Conservation (phyloP, 2,888 invertebrate species). For the Pilophorus perplexus region DNA sequence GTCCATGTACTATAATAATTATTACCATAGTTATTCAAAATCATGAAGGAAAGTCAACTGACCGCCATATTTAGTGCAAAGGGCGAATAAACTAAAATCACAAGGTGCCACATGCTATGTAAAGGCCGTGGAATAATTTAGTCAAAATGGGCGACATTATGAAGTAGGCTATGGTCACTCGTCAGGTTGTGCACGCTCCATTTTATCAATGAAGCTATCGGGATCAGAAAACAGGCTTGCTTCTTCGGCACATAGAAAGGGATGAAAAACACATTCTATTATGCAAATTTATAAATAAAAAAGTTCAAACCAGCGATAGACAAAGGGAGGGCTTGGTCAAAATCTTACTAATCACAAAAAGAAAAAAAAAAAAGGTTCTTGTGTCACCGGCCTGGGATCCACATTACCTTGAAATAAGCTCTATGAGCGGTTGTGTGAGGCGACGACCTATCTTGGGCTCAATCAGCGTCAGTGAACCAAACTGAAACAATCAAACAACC, state of each 20-base stretch:
- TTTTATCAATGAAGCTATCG: slow-evolving; percentile 17
- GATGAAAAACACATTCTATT: slow-evolving; percentile 18
- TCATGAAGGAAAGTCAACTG: no score
- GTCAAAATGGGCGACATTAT: no score
- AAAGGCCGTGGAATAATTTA: no score
- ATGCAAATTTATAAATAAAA: no score
- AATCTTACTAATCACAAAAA: background rate
- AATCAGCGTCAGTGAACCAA: slow-evolving; percentile 81
- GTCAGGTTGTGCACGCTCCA: slow-evolving; percentile 22
- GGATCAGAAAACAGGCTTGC: background rate
- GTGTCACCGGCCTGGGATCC: slow-evolving; percentile 1
- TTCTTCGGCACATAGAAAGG: background rate
- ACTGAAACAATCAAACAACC: slow-evolving; percentile 58
- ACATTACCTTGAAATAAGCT: slow-evolving; percentile 84
- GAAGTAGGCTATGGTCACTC: no score
- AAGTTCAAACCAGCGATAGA: slow-evolving; percentile 21
- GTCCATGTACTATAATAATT: no score
- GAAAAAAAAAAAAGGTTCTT: background rate
- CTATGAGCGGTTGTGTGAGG: slow-evolving; percentile 84
- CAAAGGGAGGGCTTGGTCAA: slow-evolving; percentile 13
- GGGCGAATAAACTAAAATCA: no score
- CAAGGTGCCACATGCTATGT: no score
- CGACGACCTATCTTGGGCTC: slow-evolving; percentile 83
- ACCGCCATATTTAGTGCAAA: no score
- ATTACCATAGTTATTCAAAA: no score